Percentiles rank a stretch among this genome's conserved stretches.
Conservation (phyloP, 2,113 vertebrate species). For the Smithornis capensis region DNA sequence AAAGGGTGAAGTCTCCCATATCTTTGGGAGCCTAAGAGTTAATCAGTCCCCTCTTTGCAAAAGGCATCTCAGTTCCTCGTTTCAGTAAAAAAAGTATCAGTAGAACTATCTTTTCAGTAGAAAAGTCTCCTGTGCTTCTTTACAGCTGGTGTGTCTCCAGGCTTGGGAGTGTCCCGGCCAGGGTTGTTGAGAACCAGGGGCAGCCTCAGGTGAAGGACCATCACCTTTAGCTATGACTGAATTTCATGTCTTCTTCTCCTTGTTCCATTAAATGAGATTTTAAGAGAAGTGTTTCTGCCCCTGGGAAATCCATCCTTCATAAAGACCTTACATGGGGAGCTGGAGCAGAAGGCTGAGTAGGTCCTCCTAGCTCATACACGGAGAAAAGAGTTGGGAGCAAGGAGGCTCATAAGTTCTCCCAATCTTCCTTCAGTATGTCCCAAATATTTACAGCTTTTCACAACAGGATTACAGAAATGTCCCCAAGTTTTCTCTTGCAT, state of each 20-base stretch:
- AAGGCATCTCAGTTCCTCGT: background rate
- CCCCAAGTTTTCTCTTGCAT: background rate
- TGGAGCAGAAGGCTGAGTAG: background rate
- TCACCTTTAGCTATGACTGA: background rate
- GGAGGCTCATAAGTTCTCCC: background rate
- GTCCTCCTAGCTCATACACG: rapidly evolving
- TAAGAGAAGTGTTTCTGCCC: background rate
- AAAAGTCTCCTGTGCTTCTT: background rate
- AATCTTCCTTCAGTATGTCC: background rate
- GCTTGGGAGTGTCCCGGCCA: background rate
- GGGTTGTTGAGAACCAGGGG: background rate
- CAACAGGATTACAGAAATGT: background rate
- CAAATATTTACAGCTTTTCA: background rate
- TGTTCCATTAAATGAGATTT: background rate
- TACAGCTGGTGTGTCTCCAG: background rate
- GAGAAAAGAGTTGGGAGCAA: background rate
- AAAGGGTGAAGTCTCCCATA: background rate
- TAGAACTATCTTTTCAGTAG: too few relatives aligned
- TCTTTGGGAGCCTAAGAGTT: background rate
- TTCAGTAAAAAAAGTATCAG: background rate
- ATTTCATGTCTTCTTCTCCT: background rate
- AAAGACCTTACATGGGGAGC: background rate
- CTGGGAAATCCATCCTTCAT: background rate
- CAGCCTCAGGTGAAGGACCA: background rate
- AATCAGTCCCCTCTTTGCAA: background rate